A percentile compares a stretch with the other conserved stretches of the same genome.
phyloP scores from a whole-genome alignment of 1,140 invertebrate species.

The Rhizoglyphus robini region DNA sequence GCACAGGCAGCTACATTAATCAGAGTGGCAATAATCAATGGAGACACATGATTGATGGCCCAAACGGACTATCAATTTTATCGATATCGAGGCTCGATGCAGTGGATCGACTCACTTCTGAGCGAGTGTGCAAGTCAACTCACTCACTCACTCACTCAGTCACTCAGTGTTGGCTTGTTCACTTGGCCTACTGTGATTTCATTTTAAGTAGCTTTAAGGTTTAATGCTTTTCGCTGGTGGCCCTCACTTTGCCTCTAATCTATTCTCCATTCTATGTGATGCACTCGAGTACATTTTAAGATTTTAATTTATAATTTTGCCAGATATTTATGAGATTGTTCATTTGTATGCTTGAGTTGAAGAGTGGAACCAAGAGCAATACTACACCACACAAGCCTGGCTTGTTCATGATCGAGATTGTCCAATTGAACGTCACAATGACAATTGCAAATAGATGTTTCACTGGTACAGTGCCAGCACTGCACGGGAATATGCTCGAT shows the following conservation, averaged over 20 bases:
- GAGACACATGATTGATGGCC: slow-evolving; percentile 13
- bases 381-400: not conserved
- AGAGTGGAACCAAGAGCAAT: too few species aligned
- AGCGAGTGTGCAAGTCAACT: not conserved
- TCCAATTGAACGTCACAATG: not conserved
- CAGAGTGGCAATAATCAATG: slow-evolving; percentile 15
- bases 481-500: too few species aligned
- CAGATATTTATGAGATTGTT: slow-evolving; percentile 10
- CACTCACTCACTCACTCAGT: not conserved
- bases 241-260: not conserved
- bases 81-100: slow-evolving; percentile 2
- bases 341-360: slow-evolving; percentile 3
- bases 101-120: not conserved
- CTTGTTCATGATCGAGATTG: too few species aligned
- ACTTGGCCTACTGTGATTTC: not conserved
- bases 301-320: slow-evolving; percentile 6
- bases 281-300: not conserved
- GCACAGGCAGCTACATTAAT: not conserved
- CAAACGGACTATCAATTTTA: slow-evolving; percentile 10
- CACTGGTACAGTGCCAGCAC: too few species aligned
- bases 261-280: not conserved
- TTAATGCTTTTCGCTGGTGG: slow-evolving; percentile 3
- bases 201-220: slow-evolving; percentile 9
- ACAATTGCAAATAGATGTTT: not conserved
- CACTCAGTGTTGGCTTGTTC: not conserved